A percentile compares a stretch with the other conserved stretches of the same genome.
These are phyloP conservation scores for Pseudomyrmex dendroicus DNA, from an alignment of 1,140 invertebrate genomes.

Conservation along the genomic window DNA sequence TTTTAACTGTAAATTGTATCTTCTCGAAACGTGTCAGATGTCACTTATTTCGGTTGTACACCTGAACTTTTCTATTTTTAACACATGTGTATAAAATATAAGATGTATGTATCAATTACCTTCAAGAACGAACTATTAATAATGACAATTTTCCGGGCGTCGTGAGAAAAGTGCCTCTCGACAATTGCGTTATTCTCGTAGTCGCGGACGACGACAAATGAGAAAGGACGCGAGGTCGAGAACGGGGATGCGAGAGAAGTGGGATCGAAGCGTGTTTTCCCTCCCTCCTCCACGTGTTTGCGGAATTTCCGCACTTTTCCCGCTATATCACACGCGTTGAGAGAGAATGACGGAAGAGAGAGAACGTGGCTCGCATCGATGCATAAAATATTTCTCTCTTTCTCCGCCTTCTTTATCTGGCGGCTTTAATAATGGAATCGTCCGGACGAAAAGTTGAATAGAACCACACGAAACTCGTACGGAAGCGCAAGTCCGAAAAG, in stretches of 20 bases:
- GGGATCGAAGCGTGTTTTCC: background rate
- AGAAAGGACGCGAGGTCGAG: background rate
- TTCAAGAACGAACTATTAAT: no score
- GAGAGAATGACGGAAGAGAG: background rate
- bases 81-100: no score
- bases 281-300: background rate
- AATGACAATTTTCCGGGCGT: no score
- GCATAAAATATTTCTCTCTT: slow-evolving; percentile 17
- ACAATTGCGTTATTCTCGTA: slow-evolving; percentile 1
- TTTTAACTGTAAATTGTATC: no score
- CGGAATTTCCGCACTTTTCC: background rate
- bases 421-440: slow-evolving; percentile 47
- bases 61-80: no score
- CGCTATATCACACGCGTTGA: background rate
- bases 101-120: no score
- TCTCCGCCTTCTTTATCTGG: background rate
- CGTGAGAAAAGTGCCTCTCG: background rate
- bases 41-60: no score
- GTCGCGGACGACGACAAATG: no score
- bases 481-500: background rate
- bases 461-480: slow-evolving; percentile 12
- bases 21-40: no score
- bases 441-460: slow-evolving; percentile 24
- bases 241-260: background rate
- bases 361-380: slow-evolving; percentile 11